Base-by-base conservation (phyloP, 2,113 vertebrate species). In the Pseudorasbora parva region DNA sequence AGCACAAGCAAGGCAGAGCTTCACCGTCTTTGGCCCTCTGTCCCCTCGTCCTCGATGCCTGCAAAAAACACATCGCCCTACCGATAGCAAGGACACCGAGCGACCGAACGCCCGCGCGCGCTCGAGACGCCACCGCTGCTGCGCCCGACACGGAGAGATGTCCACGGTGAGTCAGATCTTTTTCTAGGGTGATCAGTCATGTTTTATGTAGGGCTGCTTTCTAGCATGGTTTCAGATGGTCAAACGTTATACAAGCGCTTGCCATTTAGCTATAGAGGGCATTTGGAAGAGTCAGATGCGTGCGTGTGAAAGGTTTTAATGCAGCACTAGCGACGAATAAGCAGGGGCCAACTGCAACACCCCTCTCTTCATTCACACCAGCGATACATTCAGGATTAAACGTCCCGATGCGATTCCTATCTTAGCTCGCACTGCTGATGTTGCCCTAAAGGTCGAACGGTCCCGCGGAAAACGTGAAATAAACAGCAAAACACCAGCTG, bases 101-200 rank as follows among this genome's bases (percentile, higher is more conserved):
- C 30, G 54, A 54, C 57, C 33, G 60, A 8, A 21, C 27, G 68
- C 12, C 11, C 57, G 71, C 68, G 60, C 69, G 73, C 81, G 66
- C 75, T 72, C 41, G 86, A 87, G 64, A 87, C 74, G 81, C 87
- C 72, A 25, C 85, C 88, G 71, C 71, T 37, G 90, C 86, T 15
- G 87, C 81, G 88, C 68, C 86, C 51, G 82, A 56, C 72, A 62
- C 51, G 33, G 86, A 86, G 87, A 86, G 91, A 93, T 92, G 92
- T 90, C 88, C 86, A 82, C 88, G 92, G 93, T 93, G 90, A 93
- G 93, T 93, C 87, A 84, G 75, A 82, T 8, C 84, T 84, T 88
- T 82, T 87, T 82, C 86, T 85, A 66, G 51, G 12, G 82, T 89
- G 88, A 82, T 88, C 85, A 62, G 69, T 49, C 81, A 69, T 77